A percentile compares a stretch with the other conserved stretches of the same genome.
Evolutionary conservation across 2,888 invertebrate species (phyloP).

Genomic region (Quadroppia sp.): DNA sequence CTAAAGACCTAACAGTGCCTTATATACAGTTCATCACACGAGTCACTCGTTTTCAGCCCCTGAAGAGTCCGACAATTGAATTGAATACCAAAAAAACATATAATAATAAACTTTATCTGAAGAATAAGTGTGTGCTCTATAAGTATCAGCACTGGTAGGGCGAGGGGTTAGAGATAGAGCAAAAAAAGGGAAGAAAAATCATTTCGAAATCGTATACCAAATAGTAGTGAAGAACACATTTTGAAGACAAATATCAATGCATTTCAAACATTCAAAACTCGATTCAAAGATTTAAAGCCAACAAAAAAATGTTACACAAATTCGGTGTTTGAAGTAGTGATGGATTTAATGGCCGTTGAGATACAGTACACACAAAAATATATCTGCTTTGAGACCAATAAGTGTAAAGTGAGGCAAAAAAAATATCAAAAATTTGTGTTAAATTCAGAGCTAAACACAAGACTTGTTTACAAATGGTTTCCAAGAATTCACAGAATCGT

Average conservation of each 20-base stretch:
- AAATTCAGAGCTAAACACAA: neutral
- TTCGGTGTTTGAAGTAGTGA: slow-evolving; percentile 7
- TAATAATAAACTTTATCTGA: neutral
- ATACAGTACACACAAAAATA: slow-evolving; percentile 3
- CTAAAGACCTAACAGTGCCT: neutral
- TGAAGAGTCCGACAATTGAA: slow-evolving; percentile 25
- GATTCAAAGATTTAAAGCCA: neutral
- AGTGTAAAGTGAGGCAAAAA: neutral
- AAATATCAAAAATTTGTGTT: neutral
- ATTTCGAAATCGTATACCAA: too few species aligned
- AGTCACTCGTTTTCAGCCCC: neutral
- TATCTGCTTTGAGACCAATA: neutral
- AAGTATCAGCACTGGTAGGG: too few species aligned
- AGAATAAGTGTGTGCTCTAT: neutral
- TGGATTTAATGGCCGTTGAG: neutral
- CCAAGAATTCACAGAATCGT: neutral
- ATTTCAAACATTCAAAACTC: neutral
- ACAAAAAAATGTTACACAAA: neutral
- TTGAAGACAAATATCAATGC: neutral
- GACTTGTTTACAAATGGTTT: neutral
- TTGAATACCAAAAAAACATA: slow-evolving; percentile 5
- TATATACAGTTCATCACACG: too few species aligned
- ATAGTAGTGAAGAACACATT: too few species aligned
- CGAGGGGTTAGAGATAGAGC: too few species aligned
- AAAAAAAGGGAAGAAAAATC: too few species aligned